phyloP scores from a whole-genome alignment of 2,797 vertebrate species.

The Acanthurus leucopareius region DNA sequence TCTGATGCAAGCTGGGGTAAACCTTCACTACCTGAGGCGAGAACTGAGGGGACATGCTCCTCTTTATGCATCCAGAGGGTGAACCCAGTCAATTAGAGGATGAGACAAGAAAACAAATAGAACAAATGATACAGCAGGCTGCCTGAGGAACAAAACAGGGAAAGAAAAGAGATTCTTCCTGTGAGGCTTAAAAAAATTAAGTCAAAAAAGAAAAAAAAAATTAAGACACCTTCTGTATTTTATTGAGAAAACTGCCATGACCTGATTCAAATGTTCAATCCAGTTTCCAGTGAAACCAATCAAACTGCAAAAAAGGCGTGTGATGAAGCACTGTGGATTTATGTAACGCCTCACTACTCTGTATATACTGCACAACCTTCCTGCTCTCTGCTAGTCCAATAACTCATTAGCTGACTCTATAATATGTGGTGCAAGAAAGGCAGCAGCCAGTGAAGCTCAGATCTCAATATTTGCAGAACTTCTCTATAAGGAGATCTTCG shows the following conservation, averaged over 20 bases:
- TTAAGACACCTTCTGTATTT: neutral
- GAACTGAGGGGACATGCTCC: neutral
- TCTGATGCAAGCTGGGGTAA: constrained; percentile 65
- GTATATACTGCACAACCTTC: constrained; percentile 17
- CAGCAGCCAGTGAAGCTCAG: constrained; percentile 40
- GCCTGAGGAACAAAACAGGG: neutral
- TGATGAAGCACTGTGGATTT: constrained; percentile 50
- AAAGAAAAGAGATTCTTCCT: neutral
- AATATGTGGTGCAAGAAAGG: constrained; percentile 37
- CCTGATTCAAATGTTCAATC: constrained; percentile 13
- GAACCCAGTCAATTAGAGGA: constrained; percentile 2
- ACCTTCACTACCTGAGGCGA: constrained; percentile 33
- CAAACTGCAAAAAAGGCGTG: constrained; percentile 4
- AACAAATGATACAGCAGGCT: constrained; percentile 4
- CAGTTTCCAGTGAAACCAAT: constrained; percentile 22
- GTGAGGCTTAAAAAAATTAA: neutral
- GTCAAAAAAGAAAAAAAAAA: neutral
- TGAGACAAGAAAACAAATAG: constrained; percentile 15
- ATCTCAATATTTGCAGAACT: constrained; percentile 61
- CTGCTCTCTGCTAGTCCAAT: constrained; percentile 54
- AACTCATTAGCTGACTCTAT: constrained; percentile 71
- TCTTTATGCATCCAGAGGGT: constrained; percentile 21
- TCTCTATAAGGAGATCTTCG: constrained; percentile 49
- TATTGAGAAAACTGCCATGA: neutral
- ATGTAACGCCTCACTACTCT: constrained; percentile 33